Percentiles rank a stretch among this genome's conserved stretches.
Evolutionary conservation across 2,113 vertebrate species (phyloP).

Genomic region (Micronisus gabar): DNA sequence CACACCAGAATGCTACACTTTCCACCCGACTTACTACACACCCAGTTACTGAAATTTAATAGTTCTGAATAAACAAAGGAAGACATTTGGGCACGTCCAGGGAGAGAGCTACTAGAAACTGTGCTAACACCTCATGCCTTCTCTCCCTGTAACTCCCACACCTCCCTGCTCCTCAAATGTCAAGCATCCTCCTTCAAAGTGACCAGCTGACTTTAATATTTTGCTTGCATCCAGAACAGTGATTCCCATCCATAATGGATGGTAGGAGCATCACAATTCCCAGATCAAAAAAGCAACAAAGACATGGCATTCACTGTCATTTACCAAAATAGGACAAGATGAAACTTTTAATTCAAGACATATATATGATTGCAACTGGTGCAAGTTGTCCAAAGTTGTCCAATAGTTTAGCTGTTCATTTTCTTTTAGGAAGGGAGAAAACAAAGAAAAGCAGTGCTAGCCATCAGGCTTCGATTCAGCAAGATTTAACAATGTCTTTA

Average conservation of each 20-base stretch:
- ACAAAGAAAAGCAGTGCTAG: neutral
- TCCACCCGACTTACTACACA: accelerated
- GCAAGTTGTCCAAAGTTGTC: neutral
- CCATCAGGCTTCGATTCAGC: neutral
- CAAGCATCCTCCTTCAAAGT: neutral
- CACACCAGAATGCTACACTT: neutral
- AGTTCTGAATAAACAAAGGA: neutral
- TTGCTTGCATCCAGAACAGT: neutral
- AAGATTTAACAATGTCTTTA: neutral
- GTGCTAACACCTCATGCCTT: too few relatives aligned
- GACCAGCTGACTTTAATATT: neutral
- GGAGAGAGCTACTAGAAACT: neutral
- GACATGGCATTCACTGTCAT: neutral
- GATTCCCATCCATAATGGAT: neutral
- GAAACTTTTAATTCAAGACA: neutral
- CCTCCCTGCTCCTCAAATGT: accelerated
- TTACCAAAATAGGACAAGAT: neutral
- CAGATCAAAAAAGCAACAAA: neutral
- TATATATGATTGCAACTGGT: neutral
- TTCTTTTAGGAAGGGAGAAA: neutral
- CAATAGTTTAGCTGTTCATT: neutral
- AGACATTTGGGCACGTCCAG: accelerated
- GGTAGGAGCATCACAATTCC: neutral
- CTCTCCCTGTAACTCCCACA: neutral
- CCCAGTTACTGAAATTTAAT: neutral